Percentiles rank a stretch among this genome's conserved stretches.
phyloP scores from a whole-genome alignment of 2,888 invertebrate genomes.

The Agrilus biguttatus region DNA sequence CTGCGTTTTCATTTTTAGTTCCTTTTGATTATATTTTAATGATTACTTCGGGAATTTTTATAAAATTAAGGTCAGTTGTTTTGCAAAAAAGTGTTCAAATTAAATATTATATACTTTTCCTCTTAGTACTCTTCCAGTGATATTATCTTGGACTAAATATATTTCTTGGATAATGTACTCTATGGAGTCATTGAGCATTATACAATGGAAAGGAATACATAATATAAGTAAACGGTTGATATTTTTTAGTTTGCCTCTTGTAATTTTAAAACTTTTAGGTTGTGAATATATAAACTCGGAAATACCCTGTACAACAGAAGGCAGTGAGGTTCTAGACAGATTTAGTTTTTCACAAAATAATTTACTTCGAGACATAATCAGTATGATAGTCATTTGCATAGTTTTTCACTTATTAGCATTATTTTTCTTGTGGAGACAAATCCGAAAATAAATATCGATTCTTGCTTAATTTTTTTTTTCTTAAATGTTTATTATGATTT shows the following conservation, averaged over 20 bases:
- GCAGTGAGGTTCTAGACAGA: constrained; percentile 53
- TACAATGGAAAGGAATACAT: constrained; percentile 65
- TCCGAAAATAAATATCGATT: constrained; percentile 38
- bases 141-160: constrained; percentile 63
- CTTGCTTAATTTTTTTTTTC: too few relatives aligned
- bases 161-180: constrained; percentile 79
- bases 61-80: constrained; percentile 55
- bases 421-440: constrained; percentile 48
- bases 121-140: constrained; percentile 51
- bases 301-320: constrained; percentile 57
- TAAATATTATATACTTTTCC: constrained; percentile 9
- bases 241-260: constrained; percentile 1
- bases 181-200: constrained; percentile 67
- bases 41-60: constrained; percentile 76
- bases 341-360: constrained; percentile 55
- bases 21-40: constrained; percentile 77
- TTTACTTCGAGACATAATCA: constrained; percentile 49
- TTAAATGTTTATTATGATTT: too few relatives aligned
- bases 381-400: constrained; percentile 49
- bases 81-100: not conserved
- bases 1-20: constrained; percentile 71
- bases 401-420: constrained; percentile 58
- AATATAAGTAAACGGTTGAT: constrained; percentile 43
- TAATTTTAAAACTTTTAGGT: constrained; percentile 31
- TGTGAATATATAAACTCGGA: constrained; percentile 44